Evolutionary conservation across 1,140 invertebrate genomes (phyloP).

Genomic region (Himalopsyche phryganea): DNA sequence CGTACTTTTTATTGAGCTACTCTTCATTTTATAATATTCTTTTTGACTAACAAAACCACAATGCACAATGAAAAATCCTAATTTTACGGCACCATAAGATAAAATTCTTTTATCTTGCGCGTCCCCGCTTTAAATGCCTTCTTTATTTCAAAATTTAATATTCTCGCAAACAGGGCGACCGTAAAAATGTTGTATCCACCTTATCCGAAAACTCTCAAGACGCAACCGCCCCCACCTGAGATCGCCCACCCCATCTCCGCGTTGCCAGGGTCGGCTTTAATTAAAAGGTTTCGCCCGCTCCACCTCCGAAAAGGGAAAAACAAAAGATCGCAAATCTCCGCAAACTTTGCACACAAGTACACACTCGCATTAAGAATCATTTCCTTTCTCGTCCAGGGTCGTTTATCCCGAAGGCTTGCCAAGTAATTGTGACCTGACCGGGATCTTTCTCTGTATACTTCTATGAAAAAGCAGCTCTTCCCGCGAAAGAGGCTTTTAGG

Average conservation of each 20-base stretch:
- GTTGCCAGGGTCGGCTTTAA: conserved; percentile 22
- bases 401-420: conserved; percentile 8
- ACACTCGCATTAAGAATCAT: conserved; percentile 25
- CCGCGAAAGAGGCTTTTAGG: conserved; percentile 17
- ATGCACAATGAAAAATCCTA: conserved; percentile 3
- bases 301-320: conserved; percentile 17
- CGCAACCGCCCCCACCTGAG: conserved; percentile 1
- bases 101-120: conserved; percentile 5
- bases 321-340: conserved; percentile 35
- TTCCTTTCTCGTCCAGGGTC: conserved; percentile 21
- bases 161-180: conserved; percentile 15
- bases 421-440: conserved; percentile 24
- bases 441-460: conserved; percentile 14
- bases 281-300: conserved; percentile 29
- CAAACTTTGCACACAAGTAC: conserved; percentile 24
- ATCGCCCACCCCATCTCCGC: background rate
- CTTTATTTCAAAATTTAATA: conserved; percentile 28
- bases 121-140: conserved; percentile 9
- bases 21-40: background rate
- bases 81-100: background rate
- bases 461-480: background rate
- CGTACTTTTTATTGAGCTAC: background rate
- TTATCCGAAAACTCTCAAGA: conserved; percentile 32
- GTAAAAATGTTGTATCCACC: conserved; percentile 21
- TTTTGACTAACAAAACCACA: background rate